Conservation (phyloP, 2,888 invertebrate species). For the Barypeithes pellucidus region DNA sequence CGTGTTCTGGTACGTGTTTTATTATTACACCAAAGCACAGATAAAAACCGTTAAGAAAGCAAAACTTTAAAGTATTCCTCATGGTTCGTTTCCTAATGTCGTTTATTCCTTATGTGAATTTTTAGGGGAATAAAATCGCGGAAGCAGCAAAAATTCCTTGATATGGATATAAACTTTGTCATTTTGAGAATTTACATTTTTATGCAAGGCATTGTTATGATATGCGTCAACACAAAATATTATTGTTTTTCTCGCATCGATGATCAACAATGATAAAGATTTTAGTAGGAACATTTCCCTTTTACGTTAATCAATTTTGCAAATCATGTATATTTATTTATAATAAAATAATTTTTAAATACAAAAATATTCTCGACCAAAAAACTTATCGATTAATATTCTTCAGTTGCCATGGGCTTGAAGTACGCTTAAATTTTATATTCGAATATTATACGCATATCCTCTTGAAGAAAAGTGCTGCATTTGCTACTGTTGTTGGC, state of each 20-base stretch:
- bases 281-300: no score
- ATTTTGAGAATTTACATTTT: conserved; percentile 28
- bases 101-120: conserved; percentile 5
- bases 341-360: no score
- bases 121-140: conserved; percentile 18
- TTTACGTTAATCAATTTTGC: no score
- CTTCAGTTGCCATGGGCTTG: no score
- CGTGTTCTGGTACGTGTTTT: neutral
- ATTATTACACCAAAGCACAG: conserved; percentile 1
- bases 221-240: conserved; percentile 3
- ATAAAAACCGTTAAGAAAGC: neutral
- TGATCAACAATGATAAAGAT: conserved; percentile 1
- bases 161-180: conserved; percentile 25
- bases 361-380: no score
- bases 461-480: no score
- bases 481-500: no score
- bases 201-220: neutral
- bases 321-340: no score
- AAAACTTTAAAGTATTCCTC: conserved; percentile 15
- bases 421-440: no score
- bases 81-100: conserved; percentile 24
- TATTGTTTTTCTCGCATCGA: conserved; percentile 1
- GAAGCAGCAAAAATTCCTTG: conserved; percentile 12
- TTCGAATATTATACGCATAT: no score
- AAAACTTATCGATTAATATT: no score